These are phyloP conservation scores for Drosophila teissieri DNA, from an alignment of 1,140 invertebrate genomes.

Conservation along the genomic window DNA sequence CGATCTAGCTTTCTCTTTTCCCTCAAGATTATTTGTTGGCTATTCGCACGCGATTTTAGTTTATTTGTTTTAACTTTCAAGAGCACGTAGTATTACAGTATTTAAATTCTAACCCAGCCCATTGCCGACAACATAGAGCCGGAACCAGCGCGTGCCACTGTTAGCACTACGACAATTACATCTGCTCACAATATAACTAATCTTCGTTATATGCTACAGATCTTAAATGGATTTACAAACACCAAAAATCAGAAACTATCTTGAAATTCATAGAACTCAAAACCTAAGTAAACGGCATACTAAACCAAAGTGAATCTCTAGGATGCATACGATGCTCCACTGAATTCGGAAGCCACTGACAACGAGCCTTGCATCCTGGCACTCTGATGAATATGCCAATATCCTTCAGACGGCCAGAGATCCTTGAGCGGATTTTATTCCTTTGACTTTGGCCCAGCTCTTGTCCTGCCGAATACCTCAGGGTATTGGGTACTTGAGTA, in stretches of 20 bases:
- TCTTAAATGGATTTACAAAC: not conserved
- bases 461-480: conserved; percentile 38
- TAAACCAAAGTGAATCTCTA: conserved; percentile 17
- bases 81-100: too few species aligned
- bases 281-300: not conserved
- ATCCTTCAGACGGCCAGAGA: conserved; percentile 30
- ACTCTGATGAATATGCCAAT: conserved; percentile 21
- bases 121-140: too few species aligned
- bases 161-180: too few species aligned
- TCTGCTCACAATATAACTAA: too few species aligned
- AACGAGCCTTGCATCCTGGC: conserved; percentile 26
- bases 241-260: not conserved
- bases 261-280: not conserved
- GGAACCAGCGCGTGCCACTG: too few species aligned
- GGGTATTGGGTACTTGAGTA: conserved; percentile 4
- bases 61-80: too few species aligned
- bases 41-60: too few species aligned
- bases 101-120: too few species aligned
- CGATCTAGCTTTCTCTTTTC: too few species aligned
- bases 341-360: conserved; percentile 21
- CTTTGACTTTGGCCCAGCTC: conserved; percentile 3
- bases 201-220: too few species aligned
- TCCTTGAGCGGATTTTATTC: conserved; percentile 50
- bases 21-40: too few species aligned
- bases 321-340: conserved; percentile 25